phyloP scores from a whole-genome alignment of 2,113 vertebrate species.

The Lichenostomus cassidix region DNA sequence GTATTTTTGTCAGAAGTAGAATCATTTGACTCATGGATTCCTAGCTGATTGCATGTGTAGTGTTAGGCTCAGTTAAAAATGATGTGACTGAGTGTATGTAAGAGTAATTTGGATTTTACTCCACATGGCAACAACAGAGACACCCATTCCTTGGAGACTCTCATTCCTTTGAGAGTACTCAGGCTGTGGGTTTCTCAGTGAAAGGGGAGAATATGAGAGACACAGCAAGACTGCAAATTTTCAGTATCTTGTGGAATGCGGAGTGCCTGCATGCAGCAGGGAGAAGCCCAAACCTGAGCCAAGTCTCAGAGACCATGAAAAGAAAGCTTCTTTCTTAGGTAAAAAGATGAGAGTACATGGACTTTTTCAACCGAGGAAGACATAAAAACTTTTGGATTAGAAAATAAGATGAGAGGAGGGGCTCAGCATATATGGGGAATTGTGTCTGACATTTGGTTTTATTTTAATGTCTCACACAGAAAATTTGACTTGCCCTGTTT shows the following conservation, averaged over 20 bases:
- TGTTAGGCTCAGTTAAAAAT: background rate
- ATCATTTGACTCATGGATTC: background rate
- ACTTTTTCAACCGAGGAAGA: background rate
- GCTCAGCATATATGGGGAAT: background rate
- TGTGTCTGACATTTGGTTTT: background rate
- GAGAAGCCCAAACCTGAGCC: background rate
- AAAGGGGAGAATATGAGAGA: background rate
- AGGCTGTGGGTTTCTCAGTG: background rate
- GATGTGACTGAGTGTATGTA: background rate
- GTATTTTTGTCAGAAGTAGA: background rate
- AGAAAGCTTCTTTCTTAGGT: background rate
- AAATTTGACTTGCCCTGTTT: background rate
- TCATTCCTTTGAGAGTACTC: background rate
- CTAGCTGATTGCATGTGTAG: fast-evolving
- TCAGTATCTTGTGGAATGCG: background rate
- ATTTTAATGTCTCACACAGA: background rate
- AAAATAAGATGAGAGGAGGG: background rate
- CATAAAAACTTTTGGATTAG: background rate
- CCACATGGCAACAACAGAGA: background rate
- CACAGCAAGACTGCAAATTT: background rate
- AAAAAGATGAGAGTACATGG: background rate
- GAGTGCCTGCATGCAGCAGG: background rate
- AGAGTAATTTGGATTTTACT: background rate
- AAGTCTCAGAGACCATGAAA: background rate
- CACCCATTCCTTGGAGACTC: background rate